A percentile compares a stretch with the other conserved stretches of the same genome.
These are phyloP conservation scores for Ptyas mucosa DNA, from an alignment of 2,113 vertebrate genomes.

Conservation along the genomic window DNA sequence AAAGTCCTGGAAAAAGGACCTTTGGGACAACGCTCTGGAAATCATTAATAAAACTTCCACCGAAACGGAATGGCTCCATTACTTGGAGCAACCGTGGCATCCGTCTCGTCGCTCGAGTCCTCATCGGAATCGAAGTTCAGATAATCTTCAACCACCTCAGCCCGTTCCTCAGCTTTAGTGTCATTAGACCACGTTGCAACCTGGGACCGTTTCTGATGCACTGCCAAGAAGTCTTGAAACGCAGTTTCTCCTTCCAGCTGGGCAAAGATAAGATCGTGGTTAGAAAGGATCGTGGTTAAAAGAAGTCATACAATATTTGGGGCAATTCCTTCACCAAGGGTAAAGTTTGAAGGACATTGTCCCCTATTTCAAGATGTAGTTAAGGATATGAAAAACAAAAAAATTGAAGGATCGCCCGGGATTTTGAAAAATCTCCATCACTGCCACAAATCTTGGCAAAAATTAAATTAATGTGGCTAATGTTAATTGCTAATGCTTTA, in stretches of 20 bases:
- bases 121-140: slow-evolving; percentile 90
- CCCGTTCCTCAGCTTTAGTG: slow-evolving; percentile 36
- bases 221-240: slow-evolving; percentile 90
- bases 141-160: slow-evolving; percentile 74
- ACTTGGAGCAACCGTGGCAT: slow-evolving; percentile 26
- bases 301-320: fast-evolving
- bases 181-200: slow-evolving; percentile 89
- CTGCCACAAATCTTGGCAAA: not conserved
- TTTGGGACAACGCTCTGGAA: not conserved
- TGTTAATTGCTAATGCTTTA: not conserved
- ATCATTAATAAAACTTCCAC: not conserved
- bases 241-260: slow-evolving; percentile 81
- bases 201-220: slow-evolving; percentile 85
- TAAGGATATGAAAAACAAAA: not conserved
- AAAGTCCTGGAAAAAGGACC: not conserved
- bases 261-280: not conserved
- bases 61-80: not conserved
- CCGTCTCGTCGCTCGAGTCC: slow-evolving; percentile 56
- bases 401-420: not conserved
- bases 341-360: not conserved
- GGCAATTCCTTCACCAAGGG: no score
- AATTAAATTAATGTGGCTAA: not conserved
- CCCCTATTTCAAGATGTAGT: not conserved
- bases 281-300: not conserved
- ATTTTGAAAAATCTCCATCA: not conserved